These are phyloP conservation scores for Seriola dumerili DNA, from an alignment of 2,113 vertebrate genomes.

Conservation along the genomic window DNA sequence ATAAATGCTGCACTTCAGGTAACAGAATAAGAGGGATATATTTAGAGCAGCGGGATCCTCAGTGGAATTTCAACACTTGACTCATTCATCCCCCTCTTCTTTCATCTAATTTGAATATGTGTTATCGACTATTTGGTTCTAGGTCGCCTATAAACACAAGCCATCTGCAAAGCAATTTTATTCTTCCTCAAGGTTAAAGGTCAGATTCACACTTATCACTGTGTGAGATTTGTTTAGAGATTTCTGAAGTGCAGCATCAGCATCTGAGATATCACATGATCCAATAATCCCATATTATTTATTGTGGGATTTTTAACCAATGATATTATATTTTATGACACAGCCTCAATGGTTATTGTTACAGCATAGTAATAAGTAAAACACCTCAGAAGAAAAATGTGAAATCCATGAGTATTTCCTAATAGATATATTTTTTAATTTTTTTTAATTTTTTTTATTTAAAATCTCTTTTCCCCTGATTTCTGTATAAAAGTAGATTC, in stretches of 20 bases:
- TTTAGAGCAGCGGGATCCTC: conserved; percentile 57
- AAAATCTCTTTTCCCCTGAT: not conserved
- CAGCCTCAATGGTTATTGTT: not conserved
- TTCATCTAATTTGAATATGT: conserved; percentile 35
- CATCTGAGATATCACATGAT: not conserved
- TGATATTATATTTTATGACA: not conserved
- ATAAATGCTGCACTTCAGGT: conserved; percentile 75
- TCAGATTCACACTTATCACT: conserved; percentile 49
- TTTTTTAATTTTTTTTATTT: not conserved
- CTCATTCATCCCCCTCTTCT: conserved; percentile 32
- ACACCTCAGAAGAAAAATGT: not conserved
- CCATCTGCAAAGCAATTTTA: conserved; percentile 23
- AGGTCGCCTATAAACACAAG: conserved; percentile 24
- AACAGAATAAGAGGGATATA: conserved; percentile 65
- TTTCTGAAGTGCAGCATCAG: conserved; percentile 5
- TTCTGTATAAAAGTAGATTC: not conserved
- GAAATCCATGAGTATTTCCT: not conserved
- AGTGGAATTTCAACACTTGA: conserved; percentile 56
- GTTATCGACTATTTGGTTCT: conserved; percentile 28
- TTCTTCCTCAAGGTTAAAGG: conserved; percentile 42
- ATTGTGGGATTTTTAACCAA: not conserved
- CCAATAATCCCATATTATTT: not conserved
- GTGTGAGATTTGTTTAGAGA: conserved; percentile 33
- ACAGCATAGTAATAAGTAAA: not conserved
- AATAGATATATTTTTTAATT: too few species aligned